Percentiles rank a stretch among this genome's conserved stretches.
Evolutionary conservation across 2,797 vertebrate genomes (phyloP).

Genomic region (Sebastes kiyomatsui): DNA sequence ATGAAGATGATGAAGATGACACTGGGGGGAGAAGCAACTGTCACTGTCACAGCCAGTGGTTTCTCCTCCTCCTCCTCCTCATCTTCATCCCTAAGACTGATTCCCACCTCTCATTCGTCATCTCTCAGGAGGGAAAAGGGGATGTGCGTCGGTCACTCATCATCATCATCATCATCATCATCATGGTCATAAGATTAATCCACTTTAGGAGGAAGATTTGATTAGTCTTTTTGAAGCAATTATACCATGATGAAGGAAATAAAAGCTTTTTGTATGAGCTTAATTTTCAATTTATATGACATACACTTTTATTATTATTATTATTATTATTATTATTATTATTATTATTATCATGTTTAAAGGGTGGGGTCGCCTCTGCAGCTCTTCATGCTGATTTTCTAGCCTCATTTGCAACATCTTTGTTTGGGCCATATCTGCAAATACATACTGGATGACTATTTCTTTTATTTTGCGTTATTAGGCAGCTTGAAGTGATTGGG

Average conservation of each 20-base stretch:
- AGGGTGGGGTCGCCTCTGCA: not conserved
- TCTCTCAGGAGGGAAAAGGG: slow-evolving; percentile 26
- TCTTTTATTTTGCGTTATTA: not conserved
- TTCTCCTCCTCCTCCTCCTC: slow-evolving; percentile 40
- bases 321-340: not conserved
- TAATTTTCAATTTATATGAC: not conserved
- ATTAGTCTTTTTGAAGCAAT: not conserved
- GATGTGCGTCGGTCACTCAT: slow-evolving; percentile 30
- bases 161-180: slow-evolving; percentile 26
- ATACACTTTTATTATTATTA: not conserved
- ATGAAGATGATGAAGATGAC: not conserved
- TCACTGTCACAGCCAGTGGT: slow-evolving; percentile 63
- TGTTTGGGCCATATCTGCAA: not conserved
- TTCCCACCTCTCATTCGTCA: slow-evolving; percentile 45
- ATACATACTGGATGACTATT: not conserved
- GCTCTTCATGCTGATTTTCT: not conserved
- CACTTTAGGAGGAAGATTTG: not conserved
- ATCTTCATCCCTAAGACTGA: slow-evolving; percentile 4
- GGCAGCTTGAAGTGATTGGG: slow-evolving; percentile 2
- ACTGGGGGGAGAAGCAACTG: slow-evolving; percentile 46
- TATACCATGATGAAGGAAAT: not conserved
- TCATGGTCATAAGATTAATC: slow-evolving; percentile 9
- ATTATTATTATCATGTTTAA: not conserved
- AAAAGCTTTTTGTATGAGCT: not conserved
- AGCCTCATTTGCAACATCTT: not conserved